Evolutionary conservation across 1,140 invertebrate genomes (phyloP), one percentile per base, ranked within the genome.

Genomic region (Nasonia giraulti): DNA sequence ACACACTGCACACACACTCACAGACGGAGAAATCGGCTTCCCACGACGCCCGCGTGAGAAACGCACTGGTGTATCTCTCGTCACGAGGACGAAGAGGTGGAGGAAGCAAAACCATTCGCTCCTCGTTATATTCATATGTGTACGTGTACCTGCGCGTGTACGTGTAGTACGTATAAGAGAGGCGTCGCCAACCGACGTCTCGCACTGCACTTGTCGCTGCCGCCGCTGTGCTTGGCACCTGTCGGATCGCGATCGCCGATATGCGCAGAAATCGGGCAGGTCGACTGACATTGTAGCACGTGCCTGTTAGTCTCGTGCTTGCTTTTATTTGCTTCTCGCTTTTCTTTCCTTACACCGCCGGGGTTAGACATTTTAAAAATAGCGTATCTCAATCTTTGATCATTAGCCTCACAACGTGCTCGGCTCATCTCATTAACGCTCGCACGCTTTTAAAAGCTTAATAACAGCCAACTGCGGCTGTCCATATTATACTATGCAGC

Each of bases 221-320:
- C 1, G 6, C n/a, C 4, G 71, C 31, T 14, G 71, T 20, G 44
- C 14, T 47, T 76, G 37, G 74, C 74, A 44, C 40, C 37, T 47
- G 40, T 76, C 74, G 37, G 37, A 76, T 76, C 74, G 74, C 14
- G 40, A 76, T 76, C 74, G 74, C 1, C 37, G 44, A 76, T 76
- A 50, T 47, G 47, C 47, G 4, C 47, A 50, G 47, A 17, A 50
- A 50, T 50, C 47, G 47, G 47, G 47, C 47, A 4, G 47, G 2
- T 50, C 47, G 47, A 14, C 2, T 50, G 47, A 50, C 47, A 50
- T 50, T 50, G 47, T 50, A 50, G 47, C 47, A 14, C 47, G 47
- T 14, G 47, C 47, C 47, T 50, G 47, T 50, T 50, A 50, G 47
- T 50, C 27, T 27, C 14, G 47, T 0, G 12, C 12, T 12, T 0